Percentiles rank a stretch among this genome's conserved stretches.
Evolutionary conservation across 2,797 vertebrate species (phyloP).

Genomic region (Limosa lapponica): DNA sequence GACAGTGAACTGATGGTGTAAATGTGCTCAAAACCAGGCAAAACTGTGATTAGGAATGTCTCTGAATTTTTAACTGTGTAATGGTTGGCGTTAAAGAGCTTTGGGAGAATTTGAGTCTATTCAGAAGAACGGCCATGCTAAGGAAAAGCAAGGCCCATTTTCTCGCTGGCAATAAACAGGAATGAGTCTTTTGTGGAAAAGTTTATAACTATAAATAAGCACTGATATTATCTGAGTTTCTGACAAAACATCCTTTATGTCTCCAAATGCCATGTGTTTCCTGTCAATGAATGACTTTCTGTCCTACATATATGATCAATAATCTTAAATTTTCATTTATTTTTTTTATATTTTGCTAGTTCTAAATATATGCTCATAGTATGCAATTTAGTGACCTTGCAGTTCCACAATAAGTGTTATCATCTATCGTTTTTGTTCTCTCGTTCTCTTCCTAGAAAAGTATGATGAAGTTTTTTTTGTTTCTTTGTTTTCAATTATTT

Average conservation of each 20-base stretch:
- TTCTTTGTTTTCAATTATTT: background rate
- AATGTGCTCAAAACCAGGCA: background rate
- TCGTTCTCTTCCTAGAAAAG: background rate
- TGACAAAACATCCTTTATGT: background rate
- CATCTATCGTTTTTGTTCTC: background rate
- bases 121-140: background rate
- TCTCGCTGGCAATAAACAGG: background rate
- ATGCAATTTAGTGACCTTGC: background rate
- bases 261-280: background rate
- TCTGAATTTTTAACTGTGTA: background rate
- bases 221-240: background rate
- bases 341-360: background rate
- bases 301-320: background rate
- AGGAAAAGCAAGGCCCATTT: background rate
- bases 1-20: background rate
- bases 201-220: background rate
- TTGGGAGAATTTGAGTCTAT: background rate
- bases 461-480: background rate
- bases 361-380: background rate
- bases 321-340: background rate
- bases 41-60: background rate
- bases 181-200: background rate
- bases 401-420: background rate
- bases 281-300: background rate
- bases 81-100: background rate